Evolutionary conservation across 2,888 invertebrate genomes (phyloP).

Genomic region (Xanthostigma xanthostigma): DNA sequence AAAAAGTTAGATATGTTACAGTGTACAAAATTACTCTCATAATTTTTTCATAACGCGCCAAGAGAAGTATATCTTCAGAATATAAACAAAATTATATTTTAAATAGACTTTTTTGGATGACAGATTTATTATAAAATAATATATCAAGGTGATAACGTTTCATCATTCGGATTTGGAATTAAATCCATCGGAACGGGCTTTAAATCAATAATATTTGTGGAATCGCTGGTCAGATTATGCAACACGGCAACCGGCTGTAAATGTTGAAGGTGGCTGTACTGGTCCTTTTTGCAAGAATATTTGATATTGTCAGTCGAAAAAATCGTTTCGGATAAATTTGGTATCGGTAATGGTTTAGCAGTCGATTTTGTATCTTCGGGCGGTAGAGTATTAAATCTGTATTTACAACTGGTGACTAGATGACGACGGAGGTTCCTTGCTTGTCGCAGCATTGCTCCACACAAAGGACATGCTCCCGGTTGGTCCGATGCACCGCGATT

Average conservation of each 20-base stretch:
- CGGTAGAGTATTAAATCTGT: slow-evolving; percentile 11
- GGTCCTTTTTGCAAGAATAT: too few species aligned
- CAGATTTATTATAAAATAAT: not conserved
- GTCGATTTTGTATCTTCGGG: slow-evolving; percentile 2
- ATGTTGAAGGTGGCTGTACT: slow-evolving; percentile 11
- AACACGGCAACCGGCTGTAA: slow-evolving; percentile 11
- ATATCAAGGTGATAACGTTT: slow-evolving; percentile 9
- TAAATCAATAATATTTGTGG: slow-evolving; percentile 10
- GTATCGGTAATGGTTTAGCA: not conserved
- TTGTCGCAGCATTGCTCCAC: slow-evolving; percentile 41
- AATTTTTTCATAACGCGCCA: too few species aligned
- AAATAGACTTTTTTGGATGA: too few species aligned
- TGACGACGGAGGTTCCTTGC: slow-evolving; percentile 42
- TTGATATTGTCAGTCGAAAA: too few species aligned
- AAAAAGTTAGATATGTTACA: too few species aligned
- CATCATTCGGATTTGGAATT: slow-evolving; percentile 13
- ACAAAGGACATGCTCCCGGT: slow-evolving; percentile 42
- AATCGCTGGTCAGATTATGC: too few species aligned
- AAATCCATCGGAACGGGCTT: slow-evolving; percentile 12
- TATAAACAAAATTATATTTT: too few species aligned
- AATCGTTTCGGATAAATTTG: too few species aligned
- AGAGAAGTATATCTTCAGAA: too few species aligned
- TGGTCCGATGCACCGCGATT: slow-evolving; percentile 43
- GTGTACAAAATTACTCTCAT: too few species aligned
- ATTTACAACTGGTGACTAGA: slow-evolving; percentile 23